Evolutionary conservation across 1,140 invertebrate species (phyloP), one percentile per base, ranked within the genome.

Genomic region (Pectinophora gossypiella): DNA sequence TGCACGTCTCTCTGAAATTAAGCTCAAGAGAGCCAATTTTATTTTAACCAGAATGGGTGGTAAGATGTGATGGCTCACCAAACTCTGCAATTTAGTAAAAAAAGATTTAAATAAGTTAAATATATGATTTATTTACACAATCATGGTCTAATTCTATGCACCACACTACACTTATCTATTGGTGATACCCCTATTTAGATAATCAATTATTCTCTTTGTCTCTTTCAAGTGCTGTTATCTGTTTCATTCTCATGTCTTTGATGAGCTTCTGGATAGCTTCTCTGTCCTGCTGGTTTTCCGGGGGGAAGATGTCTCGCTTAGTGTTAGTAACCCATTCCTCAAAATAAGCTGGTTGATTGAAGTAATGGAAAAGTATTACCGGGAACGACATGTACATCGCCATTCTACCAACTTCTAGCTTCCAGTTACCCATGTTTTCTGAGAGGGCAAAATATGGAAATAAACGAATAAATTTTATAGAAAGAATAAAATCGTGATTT

Each of bases 371-470:
- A 9, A 95, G 64, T 2, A 75, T 88, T 3, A 97, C 95, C 0
- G 96, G 96, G 80, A 97, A 97, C 0, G 91, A 85, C 88, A 97
- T 93, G 68, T 97, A 98, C 51, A 96, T 68, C 19, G 90, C 91
- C 95, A 98, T 96, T 87, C 91, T 93, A 12, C 85, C 89, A 6
- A 95, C 90, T 90, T 97, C 96, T 44, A 96, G 76, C 71, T 92
- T 89, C 95, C 95, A 96, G 50, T 89, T 90, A 23, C 92, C 94
- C 95, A 96, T 95, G 23, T 46, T 61, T 15, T 13, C 7, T 40
- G 13, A 40, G n/a, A n/a, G n/a, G n/a, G n/a, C n/a, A n/a, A n/a
- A n/a, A n/a, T n/a, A n/a, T n/a, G n/a, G n/a, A n/a, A n/a, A n/a
- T n/a, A n/a, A n/a, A n/a, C n/a, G n/a, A n/a, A n/a, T n/a, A n/a